These are phyloP conservation scores for Morpho deidamia DNA, from an alignment of 2,888 invertebrate genomes.

Conservation along the genomic window DNA sequence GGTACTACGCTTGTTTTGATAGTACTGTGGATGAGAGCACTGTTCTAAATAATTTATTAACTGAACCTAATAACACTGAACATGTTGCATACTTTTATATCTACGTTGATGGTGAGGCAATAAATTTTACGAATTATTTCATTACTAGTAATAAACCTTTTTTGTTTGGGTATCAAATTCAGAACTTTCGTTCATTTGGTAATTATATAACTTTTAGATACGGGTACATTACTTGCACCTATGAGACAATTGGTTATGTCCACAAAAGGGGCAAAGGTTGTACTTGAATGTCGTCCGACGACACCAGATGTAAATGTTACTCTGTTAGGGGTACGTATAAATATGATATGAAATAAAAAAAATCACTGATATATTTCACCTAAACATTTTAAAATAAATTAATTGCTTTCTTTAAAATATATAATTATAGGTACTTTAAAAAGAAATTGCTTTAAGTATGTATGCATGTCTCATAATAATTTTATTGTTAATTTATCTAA, in stretches of 20 bases:
- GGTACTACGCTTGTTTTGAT: constrained; percentile 77
- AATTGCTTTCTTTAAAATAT: constrained; percentile 14
- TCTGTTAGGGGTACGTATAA: constrained; percentile 61
- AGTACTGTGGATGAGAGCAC: constrained; percentile 43
- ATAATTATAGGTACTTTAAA: constrained; percentile 2
- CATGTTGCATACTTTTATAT: constrained; percentile 61
- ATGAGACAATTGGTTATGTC: constrained; percentile 53
- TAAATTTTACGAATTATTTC: no score
- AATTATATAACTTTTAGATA: constrained; percentile 56
- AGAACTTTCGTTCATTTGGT: constrained; percentile 1
- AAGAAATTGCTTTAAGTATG: constrained; percentile 38
- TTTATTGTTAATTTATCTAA: constrained; percentile 5
- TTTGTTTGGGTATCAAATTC: no score
- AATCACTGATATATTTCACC: not conserved
- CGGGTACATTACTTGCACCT: constrained; percentile 58
- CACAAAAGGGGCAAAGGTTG: constrained; percentile 42
- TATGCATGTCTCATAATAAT: constrained; percentile 38
- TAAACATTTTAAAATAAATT: not conserved
- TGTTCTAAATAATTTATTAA: constrained; percentile 43
- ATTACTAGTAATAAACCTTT: no score
- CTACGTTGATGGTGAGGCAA: constrained; percentile 65
- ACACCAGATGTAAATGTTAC: constrained; percentile 60
- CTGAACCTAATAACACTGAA: constrained; percentile 53
- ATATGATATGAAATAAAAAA: not conserved
- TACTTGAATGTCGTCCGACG: constrained; percentile 69